Percentiles rank a stretch among this genome's conserved stretches.
phyloP scores from a whole-genome alignment of 2,113 vertebrate species.

The Microtus oregoni region DNA sequence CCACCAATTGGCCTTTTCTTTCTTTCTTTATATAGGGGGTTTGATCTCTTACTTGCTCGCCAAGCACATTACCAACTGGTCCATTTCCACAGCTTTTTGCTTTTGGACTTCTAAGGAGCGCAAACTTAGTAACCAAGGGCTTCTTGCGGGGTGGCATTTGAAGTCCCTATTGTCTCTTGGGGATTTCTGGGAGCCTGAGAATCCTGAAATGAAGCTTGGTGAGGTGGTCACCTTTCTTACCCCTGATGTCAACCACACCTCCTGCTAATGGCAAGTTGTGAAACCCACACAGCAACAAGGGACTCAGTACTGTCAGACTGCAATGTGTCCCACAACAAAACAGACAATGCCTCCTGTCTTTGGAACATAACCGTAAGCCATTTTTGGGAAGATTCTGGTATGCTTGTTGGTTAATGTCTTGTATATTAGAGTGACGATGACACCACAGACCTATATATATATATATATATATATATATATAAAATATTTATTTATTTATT shows the following conservation, averaged over 20 bases:
- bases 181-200: neutral
- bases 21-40: neutral
- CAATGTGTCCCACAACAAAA: neutral
- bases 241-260: neutral
- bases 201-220: neutral
- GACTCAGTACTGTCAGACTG: neutral
- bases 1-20: no score
- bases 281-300: no score
- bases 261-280: neutral
- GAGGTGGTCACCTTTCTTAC: neutral
- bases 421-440: neutral
- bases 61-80: neutral
- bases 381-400: neutral
- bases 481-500: no score
- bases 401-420: neutral
- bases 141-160: neutral
- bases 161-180: neutral
- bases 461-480: no score
- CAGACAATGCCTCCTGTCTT: neutral
- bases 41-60: neutral
- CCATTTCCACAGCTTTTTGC: neutral
- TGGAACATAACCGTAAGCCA: no score
- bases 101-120: neutral
- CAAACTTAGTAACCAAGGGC: neutral
- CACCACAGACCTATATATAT: neutral